Conservation (phyloP, 1,140 invertebrate genomes). For the Trichonephila clavata region DNA sequence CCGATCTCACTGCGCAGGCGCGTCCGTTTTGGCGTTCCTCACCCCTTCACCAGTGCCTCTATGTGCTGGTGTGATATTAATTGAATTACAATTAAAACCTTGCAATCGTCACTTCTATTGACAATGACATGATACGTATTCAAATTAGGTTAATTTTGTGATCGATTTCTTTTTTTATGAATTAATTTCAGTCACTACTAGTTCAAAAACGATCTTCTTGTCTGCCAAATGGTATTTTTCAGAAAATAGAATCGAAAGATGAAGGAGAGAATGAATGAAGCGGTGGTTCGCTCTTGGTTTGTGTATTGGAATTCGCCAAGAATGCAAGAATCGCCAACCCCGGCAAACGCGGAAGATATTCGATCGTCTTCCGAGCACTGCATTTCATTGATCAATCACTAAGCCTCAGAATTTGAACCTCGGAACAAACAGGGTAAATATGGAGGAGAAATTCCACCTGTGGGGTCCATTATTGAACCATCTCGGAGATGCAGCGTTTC, state of each 20-base stretch:
- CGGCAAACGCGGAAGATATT: slow-evolving; percentile 56
- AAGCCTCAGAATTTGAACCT: slow-evolving; percentile 61
- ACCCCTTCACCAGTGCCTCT: not conserved
- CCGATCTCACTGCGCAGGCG: slow-evolving; percentile 44
- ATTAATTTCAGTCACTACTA: not conserved
- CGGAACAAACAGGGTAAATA: slow-evolving; percentile 59
- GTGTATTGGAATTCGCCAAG: slow-evolving; percentile 59
- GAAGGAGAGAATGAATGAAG: not conserved
- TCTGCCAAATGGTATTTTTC: not conserved
- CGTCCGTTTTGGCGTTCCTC: slow-evolving; percentile 26
- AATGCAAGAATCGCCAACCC: slow-evolving; percentile 49
- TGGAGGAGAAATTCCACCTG: slow-evolving; percentile 60
- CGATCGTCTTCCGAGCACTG: slow-evolving; percentile 70
- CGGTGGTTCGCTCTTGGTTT: not conserved
- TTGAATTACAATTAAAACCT: slow-evolving; percentile 7
- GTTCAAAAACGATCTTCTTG: not conserved
- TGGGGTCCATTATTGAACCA: slow-evolving; percentile 42
- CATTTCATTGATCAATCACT: slow-evolving; percentile 74
- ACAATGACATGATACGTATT: not conserved
- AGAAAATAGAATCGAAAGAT: not conserved
- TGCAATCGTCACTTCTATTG: not conserved
- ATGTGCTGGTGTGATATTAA: not conserved
- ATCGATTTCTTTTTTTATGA: not conserved
- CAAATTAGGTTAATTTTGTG: not conserved
- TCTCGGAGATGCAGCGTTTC: not conserved